These are phyloP conservation scores for Cryptophagus acutangulus DNA, from an alignment of 2,888 invertebrate species.

Conservation along the genomic window DNA sequence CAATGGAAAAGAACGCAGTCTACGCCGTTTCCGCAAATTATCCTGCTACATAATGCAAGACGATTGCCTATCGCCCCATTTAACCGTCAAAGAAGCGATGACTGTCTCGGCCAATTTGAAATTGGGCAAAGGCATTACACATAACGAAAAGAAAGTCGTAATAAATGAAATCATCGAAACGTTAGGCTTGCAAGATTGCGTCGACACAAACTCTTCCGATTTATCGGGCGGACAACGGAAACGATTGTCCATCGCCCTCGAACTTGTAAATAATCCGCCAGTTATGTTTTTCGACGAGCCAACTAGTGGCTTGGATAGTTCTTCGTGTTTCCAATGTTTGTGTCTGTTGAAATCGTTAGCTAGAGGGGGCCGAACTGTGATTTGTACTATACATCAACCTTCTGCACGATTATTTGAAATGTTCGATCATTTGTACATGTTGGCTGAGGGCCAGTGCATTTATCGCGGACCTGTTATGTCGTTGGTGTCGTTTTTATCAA, in stretches of 20 bases:
- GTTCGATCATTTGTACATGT: slow-evolving; percentile 87
- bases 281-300: slow-evolving; percentile 98
- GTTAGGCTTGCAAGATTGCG: slow-evolving; percentile 73
- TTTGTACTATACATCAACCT: slow-evolving; percentile 96
- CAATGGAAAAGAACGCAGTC: slow-evolving; percentile 81
- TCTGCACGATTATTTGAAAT: slow-evolving; percentile 93
- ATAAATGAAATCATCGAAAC: slow-evolving; percentile 84
- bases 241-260: slow-evolving; percentile 83
- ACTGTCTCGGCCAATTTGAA: slow-evolving; percentile 90
- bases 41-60: slow-evolving; percentile 98
- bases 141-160: slow-evolving; percentile 69
- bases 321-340: slow-evolving; percentile 90
- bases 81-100: slow-evolving; percentile 90
- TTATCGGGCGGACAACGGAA: slow-evolving; percentile 90
- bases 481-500: slow-evolving; percentile 81
- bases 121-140: slow-evolving; percentile 72
- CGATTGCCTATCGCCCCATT: slow-evolving; percentile 80
- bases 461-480: slow-evolving; percentile 81
- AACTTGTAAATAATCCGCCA: slow-evolving; percentile 92
- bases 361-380: slow-evolving; percentile 82
- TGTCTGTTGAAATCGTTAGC: slow-evolving; percentile 83
- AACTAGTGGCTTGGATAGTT: slow-evolving; percentile 88
- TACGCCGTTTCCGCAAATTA: slow-evolving; percentile 84
- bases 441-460: slow-evolving; percentile 90
- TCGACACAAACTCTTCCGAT: slow-evolving; percentile 72